Percentiles rank a stretch among this genome's conserved stretches.
Conservation (phyloP, 1,140 invertebrate species). For the Papilio polytes region DNA sequence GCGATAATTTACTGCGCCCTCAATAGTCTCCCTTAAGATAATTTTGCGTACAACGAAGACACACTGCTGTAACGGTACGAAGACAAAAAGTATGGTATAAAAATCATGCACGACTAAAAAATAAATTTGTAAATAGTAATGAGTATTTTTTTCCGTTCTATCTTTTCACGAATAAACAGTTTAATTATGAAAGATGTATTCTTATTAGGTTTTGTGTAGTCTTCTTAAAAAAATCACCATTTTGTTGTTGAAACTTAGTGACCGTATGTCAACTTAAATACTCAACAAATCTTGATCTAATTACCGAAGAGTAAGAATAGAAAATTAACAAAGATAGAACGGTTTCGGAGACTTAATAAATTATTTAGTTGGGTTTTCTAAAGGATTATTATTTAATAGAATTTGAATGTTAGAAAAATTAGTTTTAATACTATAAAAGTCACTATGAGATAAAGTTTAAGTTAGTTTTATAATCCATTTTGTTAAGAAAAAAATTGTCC, state of each 20-base stretch:
- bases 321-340: slow-evolving; percentile 58
- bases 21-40: slow-evolving; percentile 65
- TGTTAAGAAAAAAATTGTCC: too few species aligned
- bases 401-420: too few species aligned
- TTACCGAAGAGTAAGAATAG: slow-evolving; percentile 64
- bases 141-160: too few species aligned
- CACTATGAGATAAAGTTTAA: too few species aligned
- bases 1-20: slow-evolving; percentile 68
- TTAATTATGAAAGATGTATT: too few species aligned
- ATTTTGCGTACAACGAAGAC: slow-evolving; percentile 52
- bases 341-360: slow-evolving; percentile 47
- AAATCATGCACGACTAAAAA: background rate
- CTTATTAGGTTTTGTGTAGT: too few species aligned
- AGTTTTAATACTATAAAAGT: too few species aligned
- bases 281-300: slow-evolving; percentile 67
- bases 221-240: too few species aligned
- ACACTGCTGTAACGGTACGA: background rate
- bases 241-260: background rate
- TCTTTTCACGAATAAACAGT: too few species aligned
- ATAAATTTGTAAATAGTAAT: too few species aligned
- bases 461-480: too few species aligned
- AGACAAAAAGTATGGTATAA: background rate
- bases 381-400: too few species aligned
- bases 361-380: slow-evolving; percentile 58
- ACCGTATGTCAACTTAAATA: slow-evolving; percentile 48